Evolutionary conservation across 2,888 invertebrate genomes (phyloP).

Genomic region (Tenthredo scrophulariae): DNA sequence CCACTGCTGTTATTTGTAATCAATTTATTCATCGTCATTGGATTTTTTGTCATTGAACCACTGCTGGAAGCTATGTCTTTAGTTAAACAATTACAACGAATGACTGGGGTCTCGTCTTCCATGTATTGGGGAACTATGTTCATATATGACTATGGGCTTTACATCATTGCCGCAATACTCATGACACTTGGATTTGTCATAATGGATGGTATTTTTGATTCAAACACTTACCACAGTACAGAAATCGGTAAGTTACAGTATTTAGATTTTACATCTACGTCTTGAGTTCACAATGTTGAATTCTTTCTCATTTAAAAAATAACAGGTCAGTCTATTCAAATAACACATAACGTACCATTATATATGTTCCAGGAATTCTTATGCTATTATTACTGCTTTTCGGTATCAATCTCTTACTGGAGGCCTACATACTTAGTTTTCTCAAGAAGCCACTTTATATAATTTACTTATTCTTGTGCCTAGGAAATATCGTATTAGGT

Average conservation of each 20-base stretch:
- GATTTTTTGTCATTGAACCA: slow-evolving; percentile 82
- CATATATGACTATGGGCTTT: slow-evolving; percentile 80
- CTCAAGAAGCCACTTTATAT: slow-evolving; percentile 68
- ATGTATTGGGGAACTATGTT: slow-evolving; percentile 84
- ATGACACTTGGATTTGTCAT: slow-evolving; percentile 65
- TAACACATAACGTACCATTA: not conserved
- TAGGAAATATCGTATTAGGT: slow-evolving; percentile 70
- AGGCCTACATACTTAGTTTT: slow-evolving; percentile 72
- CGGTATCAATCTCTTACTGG: slow-evolving; percentile 82
- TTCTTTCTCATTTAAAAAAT: not conserved
- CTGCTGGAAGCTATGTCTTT: slow-evolving; percentile 82
- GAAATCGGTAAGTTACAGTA: slow-evolving; percentile 77
- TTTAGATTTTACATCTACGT: not conserved
- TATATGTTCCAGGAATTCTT: slow-evolving; percentile 76
- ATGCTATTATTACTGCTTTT: slow-evolving; percentile 86
- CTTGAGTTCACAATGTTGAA: not conserved
- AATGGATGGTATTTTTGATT: slow-evolving; percentile 67
- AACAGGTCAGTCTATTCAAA: not conserved
- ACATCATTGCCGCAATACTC: slow-evolving; percentile 69
- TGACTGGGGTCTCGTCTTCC: slow-evolving; percentile 83
- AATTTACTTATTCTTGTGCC: slow-evolving; percentile 65
- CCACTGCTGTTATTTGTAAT: slow-evolving; percentile 72
- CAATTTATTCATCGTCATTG: slow-evolving; percentile 77
- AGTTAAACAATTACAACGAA: slow-evolving; percentile 84
- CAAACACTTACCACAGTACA: slow-evolving; percentile 67